A percentile compares a stretch with the other conserved stretches of the same genome.
Evolutionary conservation across 35 echinoderm and acorn worm genomes (phyloP).

Genomic region (Chiridota heheva): DNA sequence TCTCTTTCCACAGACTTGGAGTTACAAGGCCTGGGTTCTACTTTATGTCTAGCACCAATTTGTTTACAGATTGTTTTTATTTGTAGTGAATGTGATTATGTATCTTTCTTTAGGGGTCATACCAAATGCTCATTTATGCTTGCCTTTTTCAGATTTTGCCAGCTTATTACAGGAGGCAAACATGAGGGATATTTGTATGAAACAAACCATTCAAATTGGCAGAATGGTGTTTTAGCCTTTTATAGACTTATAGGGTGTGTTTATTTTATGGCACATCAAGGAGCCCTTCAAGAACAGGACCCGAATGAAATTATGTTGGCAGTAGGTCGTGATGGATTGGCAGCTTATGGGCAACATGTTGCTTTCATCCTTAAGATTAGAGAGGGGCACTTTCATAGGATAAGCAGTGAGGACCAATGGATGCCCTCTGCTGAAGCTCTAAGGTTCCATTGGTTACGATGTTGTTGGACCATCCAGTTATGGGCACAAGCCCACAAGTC

Average conservation of each 20-base stretch:
- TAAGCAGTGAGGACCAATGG: conserved; percentile 1
- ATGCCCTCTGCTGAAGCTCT: conserved; percentile 12
- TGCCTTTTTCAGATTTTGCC: conserved; percentile 12
- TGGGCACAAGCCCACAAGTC: not conserved
- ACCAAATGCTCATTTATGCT: conserved; percentile 7
- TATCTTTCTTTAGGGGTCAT: conserved; percentile 52
- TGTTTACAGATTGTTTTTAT: no score
- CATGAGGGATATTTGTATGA: no score
- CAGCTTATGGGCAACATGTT: conserved; percentile 30
- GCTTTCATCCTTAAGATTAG: conserved; percentile 17
- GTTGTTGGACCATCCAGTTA: conserved; percentile 19
- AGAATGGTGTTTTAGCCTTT: conserved; percentile 59
- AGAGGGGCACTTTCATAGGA: conserved; percentile 24
- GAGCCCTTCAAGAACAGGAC: conserved; percentile 28
- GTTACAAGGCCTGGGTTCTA: no score
- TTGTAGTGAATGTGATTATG: conserved; percentile 66
- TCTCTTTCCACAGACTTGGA: no score
- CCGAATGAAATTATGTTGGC: conserved; percentile 53
- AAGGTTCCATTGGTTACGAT: conserved; percentile 1
- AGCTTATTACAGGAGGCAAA: conserved; percentile 24
- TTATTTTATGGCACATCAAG: conserved; percentile 48
- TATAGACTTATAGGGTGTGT: conserved; percentile 57
- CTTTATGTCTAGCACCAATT: no score
- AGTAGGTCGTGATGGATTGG: not conserved
- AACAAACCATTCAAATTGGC: not conserved